These are phyloP conservation scores for Natrix natrix DNA, from an alignment of 2,797 vertebrate species.

Conservation along the genomic window DNA sequence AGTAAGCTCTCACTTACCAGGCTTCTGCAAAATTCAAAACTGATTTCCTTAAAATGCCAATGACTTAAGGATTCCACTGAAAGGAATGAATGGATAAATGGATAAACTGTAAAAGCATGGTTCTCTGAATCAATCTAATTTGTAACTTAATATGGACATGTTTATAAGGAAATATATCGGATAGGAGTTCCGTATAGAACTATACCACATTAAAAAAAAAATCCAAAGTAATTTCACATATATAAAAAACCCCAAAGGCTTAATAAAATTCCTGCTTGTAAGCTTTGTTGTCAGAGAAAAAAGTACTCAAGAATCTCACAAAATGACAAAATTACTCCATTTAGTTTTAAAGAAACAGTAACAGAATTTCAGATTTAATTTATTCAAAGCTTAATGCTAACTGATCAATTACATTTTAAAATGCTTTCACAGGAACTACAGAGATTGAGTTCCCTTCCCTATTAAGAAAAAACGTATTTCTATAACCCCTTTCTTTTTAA, in stretches of 20 bases:
- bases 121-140: background rate
- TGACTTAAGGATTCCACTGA: background rate
- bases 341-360: slow-evolving; percentile 53
- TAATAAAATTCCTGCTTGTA: slow-evolving; percentile 29
- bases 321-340: slow-evolving; percentile 48
- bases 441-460: slow-evolving; percentile 21
- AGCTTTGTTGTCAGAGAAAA: slow-evolving; percentile 27
- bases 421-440: slow-evolving; percentile 47
- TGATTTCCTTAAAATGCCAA: background rate
- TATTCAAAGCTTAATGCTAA: slow-evolving; percentile 52
- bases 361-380: slow-evolving; percentile 49
- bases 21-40: background rate
- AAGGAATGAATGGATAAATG: background rate
- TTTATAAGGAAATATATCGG: background rate
- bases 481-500: background rate
- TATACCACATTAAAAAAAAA: background rate
- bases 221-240: background rate
- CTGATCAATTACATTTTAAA: slow-evolving; percentile 55
- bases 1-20: background rate
- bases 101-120: background rate
- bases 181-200: background rate
- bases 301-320: slow-evolving; percentile 46
- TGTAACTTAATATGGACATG: background rate
- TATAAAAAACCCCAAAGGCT: slow-evolving; percentile 22
- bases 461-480: background rate